These are phyloP conservation scores for Artemia sp. DNA, from an alignment of 2,888 invertebrate species.

Conservation along the genomic window DNA sequence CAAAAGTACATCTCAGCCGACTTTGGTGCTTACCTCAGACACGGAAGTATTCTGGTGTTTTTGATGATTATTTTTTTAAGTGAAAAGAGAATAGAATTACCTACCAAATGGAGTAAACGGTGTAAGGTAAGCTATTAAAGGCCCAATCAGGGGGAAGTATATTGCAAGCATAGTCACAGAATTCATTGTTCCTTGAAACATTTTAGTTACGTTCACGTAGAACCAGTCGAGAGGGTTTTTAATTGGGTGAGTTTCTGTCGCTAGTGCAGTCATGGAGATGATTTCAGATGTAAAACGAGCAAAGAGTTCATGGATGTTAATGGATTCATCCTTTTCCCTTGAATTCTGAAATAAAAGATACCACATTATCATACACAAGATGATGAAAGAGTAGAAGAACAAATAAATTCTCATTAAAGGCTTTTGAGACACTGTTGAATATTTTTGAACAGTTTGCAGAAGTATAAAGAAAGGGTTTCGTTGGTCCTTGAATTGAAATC, in stretches of 20 bases:
- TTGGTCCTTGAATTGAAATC: no score
- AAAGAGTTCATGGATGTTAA: neutral
- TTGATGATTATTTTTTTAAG: no score
- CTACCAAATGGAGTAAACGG: neutral
- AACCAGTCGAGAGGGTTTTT: conserved; percentile 12
- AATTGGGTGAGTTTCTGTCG: conserved; percentile 4
- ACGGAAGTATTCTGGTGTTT: no score
- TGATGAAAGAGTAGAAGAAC: no score
- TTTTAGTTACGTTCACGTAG: conserved; percentile 9
- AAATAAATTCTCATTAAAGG: no score
- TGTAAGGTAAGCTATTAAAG: neutral
- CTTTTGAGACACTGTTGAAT: no score
- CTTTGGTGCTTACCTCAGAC: no score
- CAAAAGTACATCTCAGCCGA: no score
- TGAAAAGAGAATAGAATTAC: neutral
- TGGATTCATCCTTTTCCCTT: neutral
- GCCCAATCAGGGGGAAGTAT: conserved; percentile 7
- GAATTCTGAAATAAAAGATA: no score
- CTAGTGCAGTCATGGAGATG: conserved; percentile 10
- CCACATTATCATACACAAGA: no score
- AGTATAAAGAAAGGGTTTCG: no score
- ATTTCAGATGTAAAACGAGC: neutral
- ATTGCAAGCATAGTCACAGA: neutral
- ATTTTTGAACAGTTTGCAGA: no score
- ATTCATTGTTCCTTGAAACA: conserved; percentile 6